phyloP scores from a whole-genome alignment of 2,113 vertebrate species.

The Lampris megalopsis region DNA sequence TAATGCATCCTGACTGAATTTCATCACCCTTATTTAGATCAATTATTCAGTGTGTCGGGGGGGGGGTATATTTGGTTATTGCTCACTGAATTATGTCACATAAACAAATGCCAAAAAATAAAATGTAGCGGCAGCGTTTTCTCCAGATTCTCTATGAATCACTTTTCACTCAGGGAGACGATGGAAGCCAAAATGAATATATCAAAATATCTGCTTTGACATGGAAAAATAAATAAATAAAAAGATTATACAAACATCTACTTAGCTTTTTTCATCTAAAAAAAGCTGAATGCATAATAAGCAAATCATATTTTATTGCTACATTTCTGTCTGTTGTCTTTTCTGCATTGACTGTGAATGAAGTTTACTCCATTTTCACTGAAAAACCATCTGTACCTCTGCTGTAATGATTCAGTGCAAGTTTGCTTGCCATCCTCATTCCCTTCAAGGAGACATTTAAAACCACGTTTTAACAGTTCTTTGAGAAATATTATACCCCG shows the following conservation, averaged over 20 bases:
- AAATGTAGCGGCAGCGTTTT: slow-evolving; percentile 17
- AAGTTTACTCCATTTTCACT: slow-evolving; percentile 1
- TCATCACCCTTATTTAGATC: slow-evolving; percentile 1
- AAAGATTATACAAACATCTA: neutral
- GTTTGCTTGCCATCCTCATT: slow-evolving; percentile 16
- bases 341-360: neutral
- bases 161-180: neutral
- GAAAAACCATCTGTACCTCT: neutral
- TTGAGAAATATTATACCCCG: slow-evolving; percentile 35
- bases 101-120: slow-evolving; percentile 32
- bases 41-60: no score
- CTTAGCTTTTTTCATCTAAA: neutral
- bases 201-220: neutral
- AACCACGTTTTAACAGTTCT: slow-evolving; percentile 33
- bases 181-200: neutral
- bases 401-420: slow-evolving; percentile 9
- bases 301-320: neutral
- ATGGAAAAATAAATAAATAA: slow-evolving; percentile 6
- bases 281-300: neutral
- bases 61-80: neutral
- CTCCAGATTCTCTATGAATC: slow-evolving; percentile 14
- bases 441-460: slow-evolving; percentile 22
- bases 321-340: neutral
- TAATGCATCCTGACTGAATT: slow-evolving; percentile 65
- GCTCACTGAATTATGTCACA: slow-evolving; percentile 48